Evolutionary conservation across 2,113 vertebrate species (phyloP).

Genomic region (Pimephales promelas): DNA sequence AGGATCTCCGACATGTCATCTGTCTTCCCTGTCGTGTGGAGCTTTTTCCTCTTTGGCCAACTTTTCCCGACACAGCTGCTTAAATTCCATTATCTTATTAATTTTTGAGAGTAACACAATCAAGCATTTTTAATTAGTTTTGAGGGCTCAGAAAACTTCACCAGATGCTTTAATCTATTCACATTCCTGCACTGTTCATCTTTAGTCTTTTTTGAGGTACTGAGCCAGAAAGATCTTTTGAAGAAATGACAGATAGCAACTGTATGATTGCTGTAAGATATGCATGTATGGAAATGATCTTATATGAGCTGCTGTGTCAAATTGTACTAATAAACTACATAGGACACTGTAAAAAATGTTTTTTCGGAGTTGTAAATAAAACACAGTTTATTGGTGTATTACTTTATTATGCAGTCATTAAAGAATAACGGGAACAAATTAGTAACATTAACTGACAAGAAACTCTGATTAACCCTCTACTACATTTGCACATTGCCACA

Average conservation of each 20-base stretch:
- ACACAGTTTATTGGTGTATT: too few relatives aligned
- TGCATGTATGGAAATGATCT: neutral
- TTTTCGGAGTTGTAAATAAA: too few relatives aligned
- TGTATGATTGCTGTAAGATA: neutral
- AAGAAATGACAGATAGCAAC: neutral
- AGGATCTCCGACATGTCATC: neutral
- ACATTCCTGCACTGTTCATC: conserved; percentile 10
- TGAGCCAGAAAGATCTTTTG: neutral
- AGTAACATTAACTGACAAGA: too few relatives aligned
- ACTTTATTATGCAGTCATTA: too few relatives aligned
- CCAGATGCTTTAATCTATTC: conserved; percentile 1
- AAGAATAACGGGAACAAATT: too few relatives aligned
- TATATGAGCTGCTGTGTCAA: neutral
- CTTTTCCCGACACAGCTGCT: neutral
- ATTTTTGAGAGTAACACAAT: conserved; percentile 1
- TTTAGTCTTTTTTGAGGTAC: neutral
- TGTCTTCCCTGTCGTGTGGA: neutral
- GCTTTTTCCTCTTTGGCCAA: neutral
- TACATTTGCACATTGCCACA: too few relatives aligned
- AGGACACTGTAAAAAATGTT: too few relatives aligned
- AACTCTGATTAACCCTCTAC: too few relatives aligned
- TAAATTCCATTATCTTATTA: conserved; percentile 25
- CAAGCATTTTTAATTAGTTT: neutral
- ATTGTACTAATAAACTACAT: neutral
- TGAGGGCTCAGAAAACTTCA: neutral